Percentiles rank a stretch among this genome's conserved stretches.
These are phyloP conservation scores for Venusia cambrica DNA, from an alignment of 2,888 invertebrate genomes.

Conservation along the genomic window DNA sequence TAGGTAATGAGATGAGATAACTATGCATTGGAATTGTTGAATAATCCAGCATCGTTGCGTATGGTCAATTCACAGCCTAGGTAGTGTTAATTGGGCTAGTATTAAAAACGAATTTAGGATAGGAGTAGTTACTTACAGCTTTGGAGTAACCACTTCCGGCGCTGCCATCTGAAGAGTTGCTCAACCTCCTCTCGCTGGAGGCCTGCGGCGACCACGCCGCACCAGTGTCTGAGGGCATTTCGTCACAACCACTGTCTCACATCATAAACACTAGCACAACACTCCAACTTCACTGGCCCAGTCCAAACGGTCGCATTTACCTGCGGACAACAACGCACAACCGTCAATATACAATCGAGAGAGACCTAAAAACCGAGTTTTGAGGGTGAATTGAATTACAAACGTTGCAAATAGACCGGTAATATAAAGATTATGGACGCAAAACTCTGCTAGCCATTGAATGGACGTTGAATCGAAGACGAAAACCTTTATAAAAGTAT, in stretches of 20 bases:
- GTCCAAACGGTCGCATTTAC: conserved; percentile 62
- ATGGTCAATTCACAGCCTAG: too few relatives aligned
- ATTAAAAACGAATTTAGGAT: too few relatives aligned
- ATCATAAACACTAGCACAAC: conserved; percentile 68
- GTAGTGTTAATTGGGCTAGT: too few relatives aligned
- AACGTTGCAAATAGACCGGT: too few relatives aligned
- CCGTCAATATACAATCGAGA: conserved; percentile 5
- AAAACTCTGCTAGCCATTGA: too few relatives aligned
- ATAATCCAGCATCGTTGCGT: too few relatives aligned
- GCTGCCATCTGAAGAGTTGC: conserved; percentile 77
- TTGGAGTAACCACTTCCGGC: conserved; percentile 76
- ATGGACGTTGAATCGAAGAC: too few relatives aligned
- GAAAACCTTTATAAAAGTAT: conserved; percentile 19
- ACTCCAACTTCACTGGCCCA: conserved; percentile 44
- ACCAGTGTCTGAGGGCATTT: conserved; percentile 76
- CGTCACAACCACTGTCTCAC: conserved; percentile 62
- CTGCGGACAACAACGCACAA: conserved; percentile 55
- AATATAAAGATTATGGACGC: too few relatives aligned
- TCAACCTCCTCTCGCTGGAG: conserved; percentile 70
- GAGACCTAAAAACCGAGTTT: conserved; percentile 2
- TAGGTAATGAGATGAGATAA: too few relatives aligned
- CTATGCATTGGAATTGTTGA: too few relatives aligned
- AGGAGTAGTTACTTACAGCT: conserved; percentile 73
- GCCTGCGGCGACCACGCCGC: conserved; percentile 76
- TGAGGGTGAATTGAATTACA: too few relatives aligned